Base-by-base conservation (phyloP, 2,888 invertebrate genomes). In the Coremacera marginata region DNA sequence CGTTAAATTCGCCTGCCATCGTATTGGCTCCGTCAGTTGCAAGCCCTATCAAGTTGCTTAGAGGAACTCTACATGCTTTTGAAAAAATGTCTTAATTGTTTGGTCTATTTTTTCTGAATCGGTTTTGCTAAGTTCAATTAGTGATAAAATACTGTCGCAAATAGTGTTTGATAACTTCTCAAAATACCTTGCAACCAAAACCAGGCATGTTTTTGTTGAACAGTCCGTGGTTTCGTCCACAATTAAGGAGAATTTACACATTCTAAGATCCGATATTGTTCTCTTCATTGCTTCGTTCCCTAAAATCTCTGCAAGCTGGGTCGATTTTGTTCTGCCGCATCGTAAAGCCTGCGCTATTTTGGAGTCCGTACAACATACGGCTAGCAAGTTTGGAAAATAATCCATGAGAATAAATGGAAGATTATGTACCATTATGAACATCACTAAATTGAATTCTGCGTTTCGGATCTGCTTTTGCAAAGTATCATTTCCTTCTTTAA, bases 351-450 rank as follows among this genome's bases (percentile, higher is more conserved):
- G 52, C 0, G 72, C 72, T 11, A 72, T 51, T 77, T 77, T 67
- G 0, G 77, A 77, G 49, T 72, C 77, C 7, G 77, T 52, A 27
- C 67, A 77, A 14, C 72, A 77, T 25, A 22, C 72, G 8, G 22
- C 8, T 9, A 77, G 9, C n/a, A 77, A 44, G 27, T 72, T 55
- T 3, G 72, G 77, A 19, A 71, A 65, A 77, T 44, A 72, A 55
- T 77, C 31, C 72, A 76, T 65, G 1, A 71, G 55, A 0, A 65
- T 4, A 49, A 44, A 55, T 22, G 55, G 8, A 55, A 55, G 55
- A 16, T 76, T 76, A 8, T 76, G 70, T 11, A 3, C 5, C 1
- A 75, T 34, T 22, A 34, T n/a, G 22, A 75, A 75, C 27, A 75
- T 70, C 2, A 76, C 70, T 8, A 76, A 55, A 22, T 44, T 70